Conservation (phyloP, 2,113 vertebrate species). For the Coturnix japonica region DNA sequence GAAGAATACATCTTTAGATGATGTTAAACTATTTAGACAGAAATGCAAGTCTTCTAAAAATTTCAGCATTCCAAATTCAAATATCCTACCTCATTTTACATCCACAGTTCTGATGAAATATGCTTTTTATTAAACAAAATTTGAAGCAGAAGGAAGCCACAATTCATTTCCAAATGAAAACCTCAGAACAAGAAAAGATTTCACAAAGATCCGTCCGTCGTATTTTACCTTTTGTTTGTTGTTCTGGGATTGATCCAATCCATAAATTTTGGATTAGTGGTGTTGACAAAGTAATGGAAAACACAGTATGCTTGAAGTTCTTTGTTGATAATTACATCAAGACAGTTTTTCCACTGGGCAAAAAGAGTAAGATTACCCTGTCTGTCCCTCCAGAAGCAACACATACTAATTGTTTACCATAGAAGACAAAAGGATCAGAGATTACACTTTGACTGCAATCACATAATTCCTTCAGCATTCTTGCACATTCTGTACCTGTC, state of each 20-base stretch:
- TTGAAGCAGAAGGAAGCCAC: slow-evolving; percentile 39
- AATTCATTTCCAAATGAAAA: slow-evolving; percentile 49
- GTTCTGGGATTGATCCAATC: slow-evolving; percentile 37
- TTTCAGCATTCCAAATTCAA: slow-evolving; percentile 42
- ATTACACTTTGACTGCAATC: slow-evolving; percentile 6
- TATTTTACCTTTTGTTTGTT: slow-evolving; percentile 61
- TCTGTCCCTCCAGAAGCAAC: slow-evolving; percentile 38
- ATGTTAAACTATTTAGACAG: slow-evolving; percentile 48
- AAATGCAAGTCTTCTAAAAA: slow-evolving; percentile 48
- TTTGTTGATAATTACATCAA: slow-evolving; percentile 56
- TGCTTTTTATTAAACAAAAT: slow-evolving; percentile 60
- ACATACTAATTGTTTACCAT: slow-evolving; percentile 35
- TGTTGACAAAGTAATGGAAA: slow-evolving; percentile 63
- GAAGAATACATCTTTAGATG: slow-evolving; percentile 8
- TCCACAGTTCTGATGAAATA: slow-evolving; percentile 42
- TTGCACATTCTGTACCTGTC: slow-evolving; percentile 4
- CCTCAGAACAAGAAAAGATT: slow-evolving; percentile 53
- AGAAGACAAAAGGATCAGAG: slow-evolving; percentile 36
- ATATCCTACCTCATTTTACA: slow-evolving; percentile 36
- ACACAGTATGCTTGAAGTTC: slow-evolving; percentile 41
- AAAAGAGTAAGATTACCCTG: not conserved
- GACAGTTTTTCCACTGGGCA: slow-evolving; percentile 40
- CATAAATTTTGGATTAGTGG: slow-evolving; percentile 44
- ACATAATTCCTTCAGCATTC: not conserved
- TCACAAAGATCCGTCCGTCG: not conserved